These are phyloP conservation scores for Drymonia ruficornis DNA, from an alignment of 2,888 invertebrate species.

Conservation along the genomic window DNA sequence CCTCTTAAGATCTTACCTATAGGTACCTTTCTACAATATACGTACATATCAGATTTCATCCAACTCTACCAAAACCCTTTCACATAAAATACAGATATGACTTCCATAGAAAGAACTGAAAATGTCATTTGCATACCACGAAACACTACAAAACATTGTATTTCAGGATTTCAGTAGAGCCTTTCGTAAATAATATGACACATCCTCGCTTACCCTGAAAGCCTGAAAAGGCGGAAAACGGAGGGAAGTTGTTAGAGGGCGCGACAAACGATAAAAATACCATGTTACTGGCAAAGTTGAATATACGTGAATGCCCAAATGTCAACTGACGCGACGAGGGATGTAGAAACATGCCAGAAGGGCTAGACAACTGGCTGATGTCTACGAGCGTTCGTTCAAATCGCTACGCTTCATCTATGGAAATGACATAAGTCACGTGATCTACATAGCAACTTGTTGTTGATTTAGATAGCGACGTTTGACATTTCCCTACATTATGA, in stretches of 20 bases:
- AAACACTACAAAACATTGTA: constrained; percentile 12
- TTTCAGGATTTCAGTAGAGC: constrained; percentile 3
- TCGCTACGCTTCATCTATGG: too few relatives aligned
- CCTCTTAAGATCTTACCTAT: too few relatives aligned
- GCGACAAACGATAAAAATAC: constrained; percentile 53
- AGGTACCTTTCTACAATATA: too few relatives aligned
- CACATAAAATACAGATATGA: too few relatives aligned
- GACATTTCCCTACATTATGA: too few relatives aligned
- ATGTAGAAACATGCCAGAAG: not conserved
- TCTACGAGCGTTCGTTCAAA: too few relatives aligned
- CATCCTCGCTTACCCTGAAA: constrained; percentile 9
- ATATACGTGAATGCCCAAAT: constrained; percentile 43
- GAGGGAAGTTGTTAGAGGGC: constrained; percentile 51
- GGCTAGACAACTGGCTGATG: too few relatives aligned
- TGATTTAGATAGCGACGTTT: too few relatives aligned
- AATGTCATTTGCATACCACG: not conserved
- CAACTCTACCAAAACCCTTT: too few relatives aligned
- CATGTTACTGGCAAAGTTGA: constrained; percentile 52
- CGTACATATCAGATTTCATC: too few relatives aligned
- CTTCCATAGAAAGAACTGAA: constrained; percentile 1
- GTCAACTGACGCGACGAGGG: constrained; percentile 29
- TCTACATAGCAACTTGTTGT: too few relatives aligned
- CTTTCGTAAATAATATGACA: constrained; percentile 18
- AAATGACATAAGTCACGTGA: not conserved
- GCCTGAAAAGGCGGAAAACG: constrained; percentile 16